Conservation (phyloP, 2,113 vertebrate genomes). For the Chloropsis cyanopogon region DNA sequence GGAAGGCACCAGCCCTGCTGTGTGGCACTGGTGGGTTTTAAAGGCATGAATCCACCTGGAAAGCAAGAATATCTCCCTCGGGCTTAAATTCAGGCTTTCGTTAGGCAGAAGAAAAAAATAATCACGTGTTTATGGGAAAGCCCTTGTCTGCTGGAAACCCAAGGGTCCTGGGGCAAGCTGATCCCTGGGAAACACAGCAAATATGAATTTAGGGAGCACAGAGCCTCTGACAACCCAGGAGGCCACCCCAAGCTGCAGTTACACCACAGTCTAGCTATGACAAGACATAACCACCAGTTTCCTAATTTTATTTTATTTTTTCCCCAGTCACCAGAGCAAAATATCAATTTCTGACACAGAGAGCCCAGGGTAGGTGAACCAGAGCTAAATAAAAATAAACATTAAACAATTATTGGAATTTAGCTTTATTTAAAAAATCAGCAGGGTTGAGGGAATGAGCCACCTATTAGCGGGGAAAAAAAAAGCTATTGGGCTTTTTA, state of each 20-base stretch:
- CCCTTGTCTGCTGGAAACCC: background rate
- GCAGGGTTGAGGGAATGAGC: slow-evolving; percentile 72
- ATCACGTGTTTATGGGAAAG: background rate
- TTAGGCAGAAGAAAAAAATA: background rate
- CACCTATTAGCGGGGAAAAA: slow-evolving; percentile 67
- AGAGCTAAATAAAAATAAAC: slow-evolving; percentile 79
- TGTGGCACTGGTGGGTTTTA: background rate
- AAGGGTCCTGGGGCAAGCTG: background rate
- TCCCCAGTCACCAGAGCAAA: slow-evolving; percentile 28
- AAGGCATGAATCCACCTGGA: background rate
- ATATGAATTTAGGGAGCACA: background rate
- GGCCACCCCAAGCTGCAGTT: accelerated
- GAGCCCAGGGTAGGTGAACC: slow-evolving; percentile 69
- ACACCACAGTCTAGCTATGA: background rate
- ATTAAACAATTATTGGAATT: slow-evolving; percentile 84
- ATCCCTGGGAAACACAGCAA: background rate
- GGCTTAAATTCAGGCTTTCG: background rate
- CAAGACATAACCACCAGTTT: background rate
- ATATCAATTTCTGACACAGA: slow-evolving; percentile 71
- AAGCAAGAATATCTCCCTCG: background rate
- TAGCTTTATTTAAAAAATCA: slow-evolving; percentile 78
- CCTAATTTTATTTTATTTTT: background rate
- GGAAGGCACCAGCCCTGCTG: background rate
- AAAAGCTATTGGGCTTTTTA: slow-evolving; percentile 71
- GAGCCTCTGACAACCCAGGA: background rate